Conservation (phyloP, 2,888 invertebrate genomes). For the Axea sp. region DNA sequence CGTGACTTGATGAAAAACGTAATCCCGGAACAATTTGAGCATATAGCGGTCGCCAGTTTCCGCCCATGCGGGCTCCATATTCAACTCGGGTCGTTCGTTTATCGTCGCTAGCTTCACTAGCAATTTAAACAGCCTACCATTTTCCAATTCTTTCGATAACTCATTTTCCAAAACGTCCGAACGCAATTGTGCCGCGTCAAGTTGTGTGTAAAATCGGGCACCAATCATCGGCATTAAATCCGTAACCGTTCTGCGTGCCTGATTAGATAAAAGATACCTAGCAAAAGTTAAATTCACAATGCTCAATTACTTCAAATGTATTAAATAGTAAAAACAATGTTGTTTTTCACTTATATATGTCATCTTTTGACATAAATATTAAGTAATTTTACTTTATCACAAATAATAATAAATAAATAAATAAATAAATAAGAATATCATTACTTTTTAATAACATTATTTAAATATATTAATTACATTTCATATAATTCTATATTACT, state of each 20-base stretch:
- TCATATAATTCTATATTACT: no score
- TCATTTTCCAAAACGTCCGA: conserved; percentile 95
- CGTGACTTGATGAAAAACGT: conserved; percentile 96
- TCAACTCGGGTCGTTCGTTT: conserved; percentile 97
- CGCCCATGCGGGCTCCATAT: conserved; percentile 96
- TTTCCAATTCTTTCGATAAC: conserved; percentile 95
- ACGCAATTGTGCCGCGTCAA: conserved; percentile 93
- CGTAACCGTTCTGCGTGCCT: conserved; percentile 88
- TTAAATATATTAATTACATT: no score
- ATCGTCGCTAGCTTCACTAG: conserved; percentile 95
- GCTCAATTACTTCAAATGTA: no score
- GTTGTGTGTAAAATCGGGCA: conserved; percentile 96
- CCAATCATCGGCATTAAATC: conserved; percentile 99
- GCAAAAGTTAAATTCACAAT: no score
- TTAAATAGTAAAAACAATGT: no score
- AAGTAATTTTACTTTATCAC: no score
- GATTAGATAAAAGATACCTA: conserved; percentile 88
- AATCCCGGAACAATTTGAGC: conserved; percentile 98
- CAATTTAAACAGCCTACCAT: conserved; percentile 94
- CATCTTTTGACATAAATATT: no score
- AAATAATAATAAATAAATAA: no score
- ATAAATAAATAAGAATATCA: no score
- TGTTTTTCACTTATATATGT: no score
- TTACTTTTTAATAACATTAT: no score
- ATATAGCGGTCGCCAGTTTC: conserved; percentile 99